A percentile compares a stretch with the other conserved stretches of the same genome.
phyloP scores from a whole-genome alignment of 2,888 invertebrate genomes.

The Coelopa pilipes region DNA sequence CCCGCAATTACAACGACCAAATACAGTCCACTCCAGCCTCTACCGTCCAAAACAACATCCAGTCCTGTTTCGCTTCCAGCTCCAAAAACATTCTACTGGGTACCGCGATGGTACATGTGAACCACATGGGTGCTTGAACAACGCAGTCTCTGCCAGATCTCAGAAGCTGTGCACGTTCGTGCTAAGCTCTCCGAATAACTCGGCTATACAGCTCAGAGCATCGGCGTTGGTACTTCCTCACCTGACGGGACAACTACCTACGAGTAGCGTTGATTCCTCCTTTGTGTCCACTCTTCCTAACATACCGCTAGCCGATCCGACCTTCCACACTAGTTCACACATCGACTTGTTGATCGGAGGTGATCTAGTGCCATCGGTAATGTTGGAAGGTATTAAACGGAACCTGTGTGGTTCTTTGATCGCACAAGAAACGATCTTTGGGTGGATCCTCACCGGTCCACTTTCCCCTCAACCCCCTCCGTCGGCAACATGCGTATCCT shows the following conservation, averaged over 20 bases:
- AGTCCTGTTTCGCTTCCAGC: conserved; percentile 18
- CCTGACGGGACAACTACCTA: conserved; percentile 4
- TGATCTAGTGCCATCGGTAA: background rate
- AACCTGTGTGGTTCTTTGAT: conserved; percentile 21
- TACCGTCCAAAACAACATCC: background rate
- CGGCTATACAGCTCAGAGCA: conserved; percentile 6
- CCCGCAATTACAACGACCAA: too few relatives aligned
- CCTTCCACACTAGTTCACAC: conserved; percentile 20
- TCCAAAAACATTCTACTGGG: conserved; percentile 26
- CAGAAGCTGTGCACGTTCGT: conserved; percentile 22
- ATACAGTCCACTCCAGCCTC: too few relatives aligned
- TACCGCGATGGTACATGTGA: conserved; percentile 31
- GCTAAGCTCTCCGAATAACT: background rate
- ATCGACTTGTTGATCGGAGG: conserved; percentile 10
- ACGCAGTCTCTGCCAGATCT: conserved; percentile 18
- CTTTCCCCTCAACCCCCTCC: background rate
- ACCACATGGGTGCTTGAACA: conserved; percentile 17
- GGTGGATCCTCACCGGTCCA: conserved; percentile 41
- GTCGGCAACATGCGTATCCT: background rate
- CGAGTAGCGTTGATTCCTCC: background rate
- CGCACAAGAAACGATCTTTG: conserved; percentile 37
- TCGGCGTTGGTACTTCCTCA: conserved; percentile 15
- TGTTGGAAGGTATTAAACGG: conserved; percentile 18
- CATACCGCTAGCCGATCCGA: background rate
- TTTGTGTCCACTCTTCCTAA: background rate